A percentile compares a stretch with the other conserved stretches of the same genome.
Evolutionary conservation across 92 coral and sea anemone genomes (phyloP).

Genomic region (Porites divaricata): DNA sequence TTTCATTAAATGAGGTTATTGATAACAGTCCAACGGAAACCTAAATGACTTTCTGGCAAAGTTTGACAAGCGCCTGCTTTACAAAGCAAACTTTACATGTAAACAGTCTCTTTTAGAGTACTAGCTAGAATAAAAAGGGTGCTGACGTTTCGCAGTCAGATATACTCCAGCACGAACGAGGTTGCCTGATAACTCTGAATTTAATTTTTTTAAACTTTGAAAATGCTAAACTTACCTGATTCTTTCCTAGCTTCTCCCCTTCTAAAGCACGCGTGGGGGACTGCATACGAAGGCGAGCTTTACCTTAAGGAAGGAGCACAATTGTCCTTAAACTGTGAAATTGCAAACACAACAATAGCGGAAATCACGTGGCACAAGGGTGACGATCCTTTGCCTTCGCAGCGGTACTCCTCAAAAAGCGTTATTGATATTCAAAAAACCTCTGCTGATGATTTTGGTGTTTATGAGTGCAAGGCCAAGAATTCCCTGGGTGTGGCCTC

Average conservation of each 20-base stretch:
- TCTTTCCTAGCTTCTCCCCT: conserved; percentile 24
- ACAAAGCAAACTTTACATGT: too few relatives aligned
- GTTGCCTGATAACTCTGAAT: background rate
- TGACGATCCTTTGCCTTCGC: conserved; percentile 21
- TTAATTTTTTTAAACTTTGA: too few relatives aligned
- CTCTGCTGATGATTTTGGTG: conserved; percentile 29
- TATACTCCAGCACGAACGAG: background rate
- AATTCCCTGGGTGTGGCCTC: conserved; percentile 24
- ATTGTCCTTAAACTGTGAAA: conserved; percentile 39
- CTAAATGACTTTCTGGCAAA: too few relatives aligned
- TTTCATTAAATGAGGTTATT: too few relatives aligned
- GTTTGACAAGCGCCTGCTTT: too few relatives aligned
- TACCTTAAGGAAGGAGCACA: conserved; percentile 13
- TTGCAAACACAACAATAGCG: conserved; percentile 17
- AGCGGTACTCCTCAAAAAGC: background rate
- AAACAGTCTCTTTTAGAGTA: too few relatives aligned
- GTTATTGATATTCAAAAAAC: conserved; percentile 12
- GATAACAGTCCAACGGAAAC: too few relatives aligned
- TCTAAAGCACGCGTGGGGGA: conserved; percentile 21
- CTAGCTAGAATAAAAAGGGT: too few relatives aligned
- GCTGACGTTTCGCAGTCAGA: too few relatives aligned
- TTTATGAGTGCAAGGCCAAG: conserved; percentile 38
- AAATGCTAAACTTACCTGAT: background rate
- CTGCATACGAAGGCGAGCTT: conserved; percentile 20
- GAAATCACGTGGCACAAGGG: conserved; percentile 42